Percentiles rank a stretch among this genome's conserved stretches.
Evolutionary conservation across 2,113 vertebrate species (phyloP).

Genomic region (Tychaedon coryphoeus): DNA sequence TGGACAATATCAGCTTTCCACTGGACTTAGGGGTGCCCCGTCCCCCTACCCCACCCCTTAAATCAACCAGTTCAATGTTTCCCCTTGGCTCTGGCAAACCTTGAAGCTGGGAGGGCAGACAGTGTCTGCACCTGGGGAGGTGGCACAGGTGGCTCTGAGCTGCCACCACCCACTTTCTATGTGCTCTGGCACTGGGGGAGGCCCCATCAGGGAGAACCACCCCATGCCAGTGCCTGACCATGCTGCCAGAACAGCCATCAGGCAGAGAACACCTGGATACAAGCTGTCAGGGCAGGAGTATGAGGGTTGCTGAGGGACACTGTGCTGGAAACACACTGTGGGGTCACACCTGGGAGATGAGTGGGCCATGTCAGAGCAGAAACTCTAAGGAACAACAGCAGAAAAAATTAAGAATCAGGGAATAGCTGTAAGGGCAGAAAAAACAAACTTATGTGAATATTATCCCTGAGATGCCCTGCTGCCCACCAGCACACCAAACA

Average conservation of each 20-base stretch:
- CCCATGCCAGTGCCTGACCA: fast-evolving
- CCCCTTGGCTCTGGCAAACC: background rate
- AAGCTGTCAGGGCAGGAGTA: background rate
- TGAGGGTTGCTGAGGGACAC: background rate
- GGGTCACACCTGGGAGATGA: background rate
- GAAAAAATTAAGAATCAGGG: background rate
- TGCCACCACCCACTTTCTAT: fast-evolving
- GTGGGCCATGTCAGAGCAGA: background rate
- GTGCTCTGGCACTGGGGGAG: fast-evolving
- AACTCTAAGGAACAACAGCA: background rate
- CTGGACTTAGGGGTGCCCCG: background rate
- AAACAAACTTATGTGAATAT: background rate
- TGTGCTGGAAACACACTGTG: background rate
- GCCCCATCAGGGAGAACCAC: background rate
- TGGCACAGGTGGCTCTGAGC: background rate
- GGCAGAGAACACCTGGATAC: background rate
- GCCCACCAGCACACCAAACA: background rate
- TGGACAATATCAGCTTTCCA: fast-evolving
- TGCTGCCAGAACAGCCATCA: fast-evolving
- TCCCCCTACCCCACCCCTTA: fast-evolving
- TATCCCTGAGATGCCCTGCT: fast-evolving
- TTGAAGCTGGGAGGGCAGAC: background rate
- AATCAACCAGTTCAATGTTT: background rate
- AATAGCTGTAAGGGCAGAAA: background rate
- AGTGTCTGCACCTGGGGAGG: background rate